Base-by-base conservation (phyloP, 1,140 invertebrate genomes). In the Oryctes rhinoceros region DNA sequence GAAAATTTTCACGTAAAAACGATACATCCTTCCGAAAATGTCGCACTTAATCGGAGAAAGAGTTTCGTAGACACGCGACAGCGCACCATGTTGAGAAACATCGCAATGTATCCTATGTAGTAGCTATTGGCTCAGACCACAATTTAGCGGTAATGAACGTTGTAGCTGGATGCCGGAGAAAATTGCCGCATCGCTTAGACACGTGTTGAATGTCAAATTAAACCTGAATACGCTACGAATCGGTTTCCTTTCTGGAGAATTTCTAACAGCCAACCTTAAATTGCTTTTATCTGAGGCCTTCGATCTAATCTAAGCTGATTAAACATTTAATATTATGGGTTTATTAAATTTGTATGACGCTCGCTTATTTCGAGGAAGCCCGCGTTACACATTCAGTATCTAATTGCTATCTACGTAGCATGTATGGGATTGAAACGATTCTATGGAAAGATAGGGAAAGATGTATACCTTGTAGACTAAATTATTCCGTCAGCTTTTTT, bases 181-280 rank as follows among this genome's bases (percentile, higher is more conserved):
- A 53, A 53, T 53, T 53, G 11, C 49, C 49, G 49, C 49, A 53
- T 53, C 49, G 49, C n/a, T 53, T 53, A 53, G 49, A 53, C 49
- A 53, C 49, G 49, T 53, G 49, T 53, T 53, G 49, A 53, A 53
- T 53, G 49, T 53, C 49, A 53, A 53, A 53, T 53, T 53, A 53
- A 53, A 11, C n/a, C 13, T 13, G 13, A 53, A n/a, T n/a, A 13
- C 11, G 49, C n/a, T 13, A 53, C 49, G 49, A 13, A 11, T 44
- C 5, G 1, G 39, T 44, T 44, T 44, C 9, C 9, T 10, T 44
- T 44, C 39, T 44, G 5, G 5, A 1, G 49, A 53, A 13, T 13
- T 53, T 53, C 49, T 53, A 53, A 4, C 11, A 4, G 11, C 11
- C 13, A 15, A 53, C 49, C 49, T 15, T 15, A 13, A 4, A 1